These are phyloP conservation scores for Perithous albicinctus DNA, from an alignment of 2,888 invertebrate species.

Conservation along the genomic window DNA sequence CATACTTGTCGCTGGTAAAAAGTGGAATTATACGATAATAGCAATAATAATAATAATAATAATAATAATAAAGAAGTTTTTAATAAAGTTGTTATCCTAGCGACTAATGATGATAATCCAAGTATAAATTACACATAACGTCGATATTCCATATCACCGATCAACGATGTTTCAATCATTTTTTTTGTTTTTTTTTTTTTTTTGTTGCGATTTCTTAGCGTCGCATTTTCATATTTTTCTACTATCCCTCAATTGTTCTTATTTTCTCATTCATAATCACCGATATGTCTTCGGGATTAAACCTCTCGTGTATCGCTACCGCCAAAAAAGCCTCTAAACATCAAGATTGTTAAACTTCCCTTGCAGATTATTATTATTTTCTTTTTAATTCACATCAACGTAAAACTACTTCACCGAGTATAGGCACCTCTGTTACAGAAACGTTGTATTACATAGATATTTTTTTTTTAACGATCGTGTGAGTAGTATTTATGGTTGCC, in stretches of 20 bases:
- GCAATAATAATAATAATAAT: conserved; percentile 21
- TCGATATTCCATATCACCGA: conserved; percentile 16
- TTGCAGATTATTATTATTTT: not conserved
- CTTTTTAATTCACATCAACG: not conserved
- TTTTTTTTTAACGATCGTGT: not conserved
- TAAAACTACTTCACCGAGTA: conserved; percentile 12
- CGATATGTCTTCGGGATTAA: not conserved
- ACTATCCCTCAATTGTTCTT: conserved; percentile 26
- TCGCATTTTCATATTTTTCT: conserved; percentile 29
- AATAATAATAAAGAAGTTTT: conserved; percentile 5
- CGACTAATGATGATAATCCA: conserved; percentile 29
- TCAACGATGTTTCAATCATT: conserved; percentile 1
- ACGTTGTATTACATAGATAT: not conserved
- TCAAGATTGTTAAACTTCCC: conserved; percentile 9
- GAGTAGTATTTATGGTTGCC: not conserved
- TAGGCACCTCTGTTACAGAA: not conserved
- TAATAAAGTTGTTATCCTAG: not conserved
- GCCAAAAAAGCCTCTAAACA: conserved; percentile 26
- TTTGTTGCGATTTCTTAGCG: conserved; percentile 23
- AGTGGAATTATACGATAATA: conserved; percentile 34
- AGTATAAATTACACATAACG: conserved; percentile 11
- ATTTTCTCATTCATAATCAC: conserved; percentile 5
- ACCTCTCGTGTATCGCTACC: not conserved
- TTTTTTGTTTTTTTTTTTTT: conserved; percentile 28
- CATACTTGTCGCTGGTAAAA: conserved; percentile 36